Base-by-base conservation (phyloP, 1,140 invertebrate genomes). In the Vollenhovia emeryi region DNA sequence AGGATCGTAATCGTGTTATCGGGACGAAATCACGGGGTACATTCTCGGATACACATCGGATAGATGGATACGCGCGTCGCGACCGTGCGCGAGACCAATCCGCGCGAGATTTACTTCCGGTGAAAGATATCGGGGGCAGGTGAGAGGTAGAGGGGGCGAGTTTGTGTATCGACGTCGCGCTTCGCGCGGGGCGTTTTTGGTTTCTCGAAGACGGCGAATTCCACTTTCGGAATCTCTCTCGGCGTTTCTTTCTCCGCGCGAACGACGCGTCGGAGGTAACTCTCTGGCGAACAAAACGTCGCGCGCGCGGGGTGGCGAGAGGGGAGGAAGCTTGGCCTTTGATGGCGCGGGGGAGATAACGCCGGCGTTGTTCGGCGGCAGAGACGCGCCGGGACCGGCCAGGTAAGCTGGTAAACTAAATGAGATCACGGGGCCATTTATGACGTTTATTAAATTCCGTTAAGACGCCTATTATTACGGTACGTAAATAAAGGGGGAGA, bases 401-500 rank as follows among this genome's bases (percentile, higher is more conserved):
- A 87, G 85, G 88, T 87, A 86, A 73, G 76, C 76, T 87, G 64
- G 86, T 88, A 88, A 91, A 90, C 89, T 91, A 27, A 93, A 94
- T 92, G 87, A 88, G 87, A 92, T 93, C 90, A 88, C 82, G 66
- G 85, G 85, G 66, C 86, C 91, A 92, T 94, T 94, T 93, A 92
- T 91, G 91, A 93, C 90, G 92, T 94, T 95, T 94, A 94, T 95
- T 95, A 93, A 89, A 95, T 94, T 94, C 91, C 86, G 91, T 93
- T 94, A 94, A 94, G 93, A 94, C 91, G 89, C 79, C 92, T 93
- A 92, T 94, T 93, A 94, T 94, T 93, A 91, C 87, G 87, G 83
- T 76, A 62, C 84, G 86, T 92, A 94, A 93, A 94, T 93, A 94
- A 93, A 94, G 89, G 92, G 89, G 66, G 78, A 62, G 83, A 60